Conservation (phyloP, 92 coral and sea anemone genomes). For the Siderastrea siderea region DNA sequence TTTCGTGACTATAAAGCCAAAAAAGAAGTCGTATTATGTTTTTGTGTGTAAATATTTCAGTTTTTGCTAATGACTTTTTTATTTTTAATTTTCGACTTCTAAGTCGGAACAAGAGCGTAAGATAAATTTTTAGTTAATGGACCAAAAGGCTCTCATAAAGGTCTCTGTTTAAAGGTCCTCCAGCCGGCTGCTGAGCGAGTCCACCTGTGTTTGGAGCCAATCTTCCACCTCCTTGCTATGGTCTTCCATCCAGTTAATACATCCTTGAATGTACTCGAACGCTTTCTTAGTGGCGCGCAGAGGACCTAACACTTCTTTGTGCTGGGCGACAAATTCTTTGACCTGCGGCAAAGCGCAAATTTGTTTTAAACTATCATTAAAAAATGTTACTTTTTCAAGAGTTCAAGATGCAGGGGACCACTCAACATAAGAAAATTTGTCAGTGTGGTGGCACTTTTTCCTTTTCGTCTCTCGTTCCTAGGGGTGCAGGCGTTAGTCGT, state of each 20-base stretch:
- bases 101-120: no score
- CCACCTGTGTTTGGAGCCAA: slow-evolving; percentile 83
- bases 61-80: no score
- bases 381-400: no score
- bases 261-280: slow-evolving; percentile 83
- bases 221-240: slow-evolving; percentile 75
- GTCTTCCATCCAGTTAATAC: slow-evolving; percentile 93
- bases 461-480: no score
- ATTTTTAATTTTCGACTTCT: no score
- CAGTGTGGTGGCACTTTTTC: no score
- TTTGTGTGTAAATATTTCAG: no score
- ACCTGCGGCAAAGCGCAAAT: slow-evolving; percentile 52
- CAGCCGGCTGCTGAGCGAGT: slow-evolving; percentile 44
- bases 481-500: no score
- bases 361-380: background rate
- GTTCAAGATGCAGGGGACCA: no score
- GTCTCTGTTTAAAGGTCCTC: slow-evolving; percentile 29
- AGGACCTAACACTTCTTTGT: slow-evolving; percentile 73
- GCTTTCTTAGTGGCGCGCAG: slow-evolving; percentile 93
- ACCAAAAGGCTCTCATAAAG: background rate
- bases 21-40: no score
- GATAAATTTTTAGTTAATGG: background rate
- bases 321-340: slow-evolving; percentile 80
- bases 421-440: no score
- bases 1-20: no score